A percentile compares a stretch with the other conserved stretches of the same genome.
phyloP scores from a whole-genome alignment of 2,113 vertebrate species.

The Jaculus jaculus region DNA sequence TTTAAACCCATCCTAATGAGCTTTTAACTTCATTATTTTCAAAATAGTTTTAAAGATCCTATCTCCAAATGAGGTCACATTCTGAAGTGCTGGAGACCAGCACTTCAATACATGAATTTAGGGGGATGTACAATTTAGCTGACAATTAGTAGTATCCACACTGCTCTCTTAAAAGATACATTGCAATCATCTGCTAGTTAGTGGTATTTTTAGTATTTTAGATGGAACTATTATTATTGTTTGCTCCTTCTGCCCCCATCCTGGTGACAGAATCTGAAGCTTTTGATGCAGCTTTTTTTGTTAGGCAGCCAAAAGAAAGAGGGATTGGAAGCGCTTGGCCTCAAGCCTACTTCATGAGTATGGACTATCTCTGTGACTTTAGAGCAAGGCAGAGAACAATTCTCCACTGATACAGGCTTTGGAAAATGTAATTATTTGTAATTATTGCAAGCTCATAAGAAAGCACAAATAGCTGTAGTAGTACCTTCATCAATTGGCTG shows the following conservation, averaged over 20 bases:
- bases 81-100: background rate
- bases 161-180: background rate
- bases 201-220: background rate
- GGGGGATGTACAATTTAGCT: background rate
- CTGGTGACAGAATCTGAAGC: slow-evolving; percentile 35
- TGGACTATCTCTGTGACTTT: background rate
- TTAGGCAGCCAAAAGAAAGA: slow-evolving; percentile 33
- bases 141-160: background rate
- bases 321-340: background rate
- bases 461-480: slow-evolving; percentile 40
- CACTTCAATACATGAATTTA: background rate
- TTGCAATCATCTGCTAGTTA: no score
- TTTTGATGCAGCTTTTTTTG: slow-evolving; percentile 48
- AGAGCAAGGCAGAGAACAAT: background rate
- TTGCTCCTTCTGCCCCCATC: background rate
- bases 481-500: background rate
- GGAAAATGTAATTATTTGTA: background rate
- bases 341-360: background rate
- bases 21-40: slow-evolving; percentile 3
- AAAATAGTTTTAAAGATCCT: background rate
- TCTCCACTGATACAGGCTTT: slow-evolving; percentile 10
- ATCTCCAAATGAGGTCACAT: background rate
- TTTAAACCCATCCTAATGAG: background rate
- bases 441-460: background rate
- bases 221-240: background rate